Evolutionary conservation across 1,140 invertebrate species (phyloP), one percentile per base, ranked within the genome.

Genomic region (Alviniconcha marisindica): DNA sequence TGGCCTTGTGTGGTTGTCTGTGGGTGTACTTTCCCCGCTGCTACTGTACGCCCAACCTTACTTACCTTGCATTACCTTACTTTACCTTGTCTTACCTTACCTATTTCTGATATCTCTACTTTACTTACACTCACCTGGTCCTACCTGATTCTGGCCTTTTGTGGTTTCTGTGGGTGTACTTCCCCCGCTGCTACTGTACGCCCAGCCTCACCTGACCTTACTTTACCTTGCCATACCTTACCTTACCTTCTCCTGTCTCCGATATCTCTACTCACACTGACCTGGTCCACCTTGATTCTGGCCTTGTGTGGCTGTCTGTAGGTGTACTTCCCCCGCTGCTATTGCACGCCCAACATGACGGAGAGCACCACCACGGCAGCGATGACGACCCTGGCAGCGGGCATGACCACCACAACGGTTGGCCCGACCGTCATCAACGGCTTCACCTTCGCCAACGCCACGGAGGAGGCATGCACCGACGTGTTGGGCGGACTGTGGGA

Each of bases 261-360:
- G 14, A n/a, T 69, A 24, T 69, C 63, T 69, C 33, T 69, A 10
- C 24, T 60, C 56, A 33, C 40, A 69, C 14, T 31, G 12, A 12
- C 66, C 66, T 10, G 10, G n/a, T 40, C 40, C 36, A 74, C 71
- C 7, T 33, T 21, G 15, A 21, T n/a, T n/a, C n/a, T n/a, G n/a
- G 54, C 15, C 54, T 56, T 56, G 15, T n/a, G n/a, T n/a, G n/a
- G n/a, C n/a, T n/a, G n/a, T n/a, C n/a, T 31, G 31, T 51, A 56
- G 42, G 80, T 56, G 36, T 73, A 82, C 69, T 60, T 66, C 33
- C 78, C 78, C n/a, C n/a, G 54, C 40, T 82, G 80, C 51, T 51
- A 15, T 51, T 82, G 71, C 42, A 5, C 42, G 21, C 56, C 69
- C 7, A 63, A 54, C 63, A 51, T 10, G 15, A 63, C 42, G 31